phyloP scores from a whole-genome alignment of 2,113 vertebrate genomes.

The Coturnix japonica region DNA sequence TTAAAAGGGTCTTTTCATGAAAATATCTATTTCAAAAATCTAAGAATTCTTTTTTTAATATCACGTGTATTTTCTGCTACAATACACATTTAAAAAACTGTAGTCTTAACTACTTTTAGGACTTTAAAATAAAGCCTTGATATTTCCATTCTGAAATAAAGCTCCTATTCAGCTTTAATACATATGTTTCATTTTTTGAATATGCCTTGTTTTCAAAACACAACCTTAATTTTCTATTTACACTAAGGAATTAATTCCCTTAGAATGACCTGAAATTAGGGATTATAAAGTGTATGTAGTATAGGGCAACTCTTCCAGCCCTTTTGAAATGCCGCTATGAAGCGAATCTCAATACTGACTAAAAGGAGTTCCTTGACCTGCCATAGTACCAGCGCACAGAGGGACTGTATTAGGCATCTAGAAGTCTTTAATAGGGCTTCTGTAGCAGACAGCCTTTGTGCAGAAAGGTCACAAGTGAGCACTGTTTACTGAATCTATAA shows the following conservation, averaged over 20 bases:
- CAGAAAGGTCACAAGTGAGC: conserved; percentile 59
- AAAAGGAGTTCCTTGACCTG: conserved; percentile 66
- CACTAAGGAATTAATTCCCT: conserved; percentile 1
- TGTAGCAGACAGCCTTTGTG: conserved; percentile 50
- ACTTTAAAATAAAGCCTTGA: neutral
- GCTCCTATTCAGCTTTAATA: neutral
- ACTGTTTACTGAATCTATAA: conserved; percentile 58
- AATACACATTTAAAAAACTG: neutral
- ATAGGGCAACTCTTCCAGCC: neutral
- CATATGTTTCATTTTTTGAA: neutral
- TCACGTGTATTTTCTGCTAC: neutral
- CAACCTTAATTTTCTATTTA: conserved; percentile 27
- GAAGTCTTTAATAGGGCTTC: conserved; percentile 56
- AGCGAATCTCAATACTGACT: conserved; percentile 35
- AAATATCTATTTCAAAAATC: neutral
- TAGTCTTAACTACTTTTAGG: neutral
- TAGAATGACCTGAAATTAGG: conserved; percentile 44
- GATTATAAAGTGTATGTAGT: neutral
- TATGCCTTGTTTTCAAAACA: conserved; percentile 30
- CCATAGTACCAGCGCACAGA: conserved; percentile 43
- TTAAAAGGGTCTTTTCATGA: neutral
- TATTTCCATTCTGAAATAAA: neutral
- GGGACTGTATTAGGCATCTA: conserved; percentile 40
- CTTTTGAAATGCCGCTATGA: conserved; percentile 34
- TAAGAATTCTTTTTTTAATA: neutral